Conservation (phyloP, 2,797 vertebrate species). For the Darevskia mixta region DNA sequence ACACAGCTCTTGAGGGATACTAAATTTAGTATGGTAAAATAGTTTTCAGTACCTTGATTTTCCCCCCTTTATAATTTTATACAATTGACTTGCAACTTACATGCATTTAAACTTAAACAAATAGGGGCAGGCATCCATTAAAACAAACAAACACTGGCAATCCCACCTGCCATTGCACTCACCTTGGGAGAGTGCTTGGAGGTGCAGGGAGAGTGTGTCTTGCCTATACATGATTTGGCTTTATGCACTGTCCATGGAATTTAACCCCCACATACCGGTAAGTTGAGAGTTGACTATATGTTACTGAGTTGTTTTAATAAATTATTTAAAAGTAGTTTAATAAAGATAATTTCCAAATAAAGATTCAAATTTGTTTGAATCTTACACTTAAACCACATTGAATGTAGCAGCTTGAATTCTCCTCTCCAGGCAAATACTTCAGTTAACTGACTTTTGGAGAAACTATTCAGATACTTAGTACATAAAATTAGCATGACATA, state of each 20-base stretch:
- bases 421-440: background rate
- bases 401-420: background rate
- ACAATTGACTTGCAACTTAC: too few relatives aligned
- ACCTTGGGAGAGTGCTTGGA: too few relatives aligned
- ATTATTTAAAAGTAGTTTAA: background rate
- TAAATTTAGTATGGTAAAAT: background rate
- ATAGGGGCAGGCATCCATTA: too few relatives aligned
- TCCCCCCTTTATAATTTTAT: too few relatives aligned
- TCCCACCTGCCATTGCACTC: too few relatives aligned
- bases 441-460: background rate
- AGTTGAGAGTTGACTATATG: background rate
- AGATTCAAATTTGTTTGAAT: background rate
- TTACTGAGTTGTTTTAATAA: background rate
- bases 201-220: too few relatives aligned
- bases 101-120: too few relatives aligned
- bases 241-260: too few relatives aligned
- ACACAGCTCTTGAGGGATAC: background rate
- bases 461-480: background rate
- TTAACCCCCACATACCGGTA: too few relatives aligned
- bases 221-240: too few relatives aligned
- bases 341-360: background rate
- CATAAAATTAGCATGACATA: background rate
- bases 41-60: background rate
- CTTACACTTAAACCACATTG: background rate
- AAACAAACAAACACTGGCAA: too few relatives aligned